phyloP scores from a whole-genome alignment of 1,140 invertebrate species.

The Camponotus pennsylvanicus region DNA sequence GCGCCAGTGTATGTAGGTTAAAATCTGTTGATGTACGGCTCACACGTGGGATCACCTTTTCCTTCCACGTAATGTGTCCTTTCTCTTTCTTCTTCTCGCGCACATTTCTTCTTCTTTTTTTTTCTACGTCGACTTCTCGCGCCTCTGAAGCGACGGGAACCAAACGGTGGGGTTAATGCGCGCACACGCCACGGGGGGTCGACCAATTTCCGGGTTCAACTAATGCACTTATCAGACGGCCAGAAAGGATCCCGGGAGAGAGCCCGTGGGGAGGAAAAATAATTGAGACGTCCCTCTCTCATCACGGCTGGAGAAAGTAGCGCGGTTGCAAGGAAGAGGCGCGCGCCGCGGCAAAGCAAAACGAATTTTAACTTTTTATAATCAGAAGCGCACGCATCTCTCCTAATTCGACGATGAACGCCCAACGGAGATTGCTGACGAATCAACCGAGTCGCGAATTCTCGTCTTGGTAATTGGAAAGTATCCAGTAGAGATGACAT shows the following conservation, averaged over 20 bases:
- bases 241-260: constrained; percentile 42
- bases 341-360: constrained; percentile 39
- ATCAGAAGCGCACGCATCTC: constrained; percentile 51
- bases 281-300: constrained; percentile 64
- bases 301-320: constrained; percentile 33
- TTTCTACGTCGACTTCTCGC: constrained; percentile 26
- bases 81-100: not conserved
- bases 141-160: constrained; percentile 40
- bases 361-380: constrained; percentile 64
- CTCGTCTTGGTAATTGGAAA: constrained; percentile 67
- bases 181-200: constrained; percentile 71
- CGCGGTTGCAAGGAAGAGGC: constrained; percentile 5
- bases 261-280: constrained; percentile 64
- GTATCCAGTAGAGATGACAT: constrained; percentile 68
- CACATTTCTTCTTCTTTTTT: not conserved
- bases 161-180: constrained; percentile 71
- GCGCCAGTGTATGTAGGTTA: constrained; percentile 67
- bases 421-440: constrained; percentile 53
- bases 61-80: constrained; percentile 33
- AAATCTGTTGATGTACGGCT: constrained; percentile 69
- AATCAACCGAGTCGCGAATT: constrained; percentile 64
- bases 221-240: constrained; percentile 73
- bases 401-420: constrained; percentile 66
- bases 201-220: constrained; percentile 74
- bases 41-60: constrained; percentile 61